phyloP scores from a whole-genome alignment of 1,140 invertebrate species.

The Scaptomyza pallida region DNA sequence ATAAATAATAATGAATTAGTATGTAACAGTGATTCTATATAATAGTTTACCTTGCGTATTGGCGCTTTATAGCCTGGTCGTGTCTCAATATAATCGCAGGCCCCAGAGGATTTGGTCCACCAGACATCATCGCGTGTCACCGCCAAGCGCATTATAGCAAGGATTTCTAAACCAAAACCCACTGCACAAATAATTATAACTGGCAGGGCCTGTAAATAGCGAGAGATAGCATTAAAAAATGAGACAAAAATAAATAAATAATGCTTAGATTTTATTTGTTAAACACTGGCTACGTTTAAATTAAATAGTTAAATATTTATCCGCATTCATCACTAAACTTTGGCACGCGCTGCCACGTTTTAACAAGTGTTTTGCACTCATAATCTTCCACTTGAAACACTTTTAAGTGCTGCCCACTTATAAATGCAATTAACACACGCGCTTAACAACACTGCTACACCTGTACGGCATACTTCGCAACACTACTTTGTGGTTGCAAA shows the following conservation, averaged over 20 bases:
- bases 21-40: no score
- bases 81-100: slow-evolving; percentile 43
- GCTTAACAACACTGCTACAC: slow-evolving; percentile 38
- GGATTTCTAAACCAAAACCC: slow-evolving; percentile 19
- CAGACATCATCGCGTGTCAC: slow-evolving; percentile 55
- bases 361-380: background rate
- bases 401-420: slow-evolving; percentile 39
- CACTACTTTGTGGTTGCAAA: background rate
- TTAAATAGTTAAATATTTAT: background rate
- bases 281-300: background rate
- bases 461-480: slow-evolving; percentile 14
- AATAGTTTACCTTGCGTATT: slow-evolving; percentile 40
- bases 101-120: slow-evolving; percentile 26
- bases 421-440: background rate
- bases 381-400: background rate
- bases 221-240: slow-evolving; percentile 1
- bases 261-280: no score
- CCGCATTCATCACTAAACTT: background rate
- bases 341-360: background rate
- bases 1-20: background rate
- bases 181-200: slow-evolving; percentile 28
- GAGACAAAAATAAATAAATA: no score
- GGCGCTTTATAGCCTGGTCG: slow-evolving; percentile 33
- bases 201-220: slow-evolving; percentile 41
- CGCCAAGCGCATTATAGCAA: slow-evolving; percentile 9